Evolutionary conservation across 2,797 vertebrate species (phyloP).

Genomic region (Pelochelys cantorii): DNA sequence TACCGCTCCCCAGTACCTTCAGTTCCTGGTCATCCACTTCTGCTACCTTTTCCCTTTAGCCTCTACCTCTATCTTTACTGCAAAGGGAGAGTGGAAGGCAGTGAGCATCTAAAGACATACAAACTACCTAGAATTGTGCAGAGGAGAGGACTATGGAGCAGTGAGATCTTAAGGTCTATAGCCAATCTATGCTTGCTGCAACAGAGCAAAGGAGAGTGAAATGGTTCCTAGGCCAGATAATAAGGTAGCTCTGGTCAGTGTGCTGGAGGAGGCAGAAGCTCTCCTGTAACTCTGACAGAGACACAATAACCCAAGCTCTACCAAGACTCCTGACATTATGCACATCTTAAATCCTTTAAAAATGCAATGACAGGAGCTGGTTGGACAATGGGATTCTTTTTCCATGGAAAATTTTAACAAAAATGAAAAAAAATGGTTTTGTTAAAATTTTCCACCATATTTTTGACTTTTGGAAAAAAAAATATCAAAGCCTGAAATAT

Average conservation of each 20-base stretch:
- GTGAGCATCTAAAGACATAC: neutral
- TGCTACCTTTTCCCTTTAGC: neutral
- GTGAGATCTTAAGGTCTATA: neutral
- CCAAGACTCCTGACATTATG: neutral
- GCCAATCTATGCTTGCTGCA: neutral
- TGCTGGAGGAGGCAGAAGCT: neutral
- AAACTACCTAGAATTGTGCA: neutral
- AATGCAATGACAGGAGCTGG: neutral
- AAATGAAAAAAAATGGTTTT: accelerated
- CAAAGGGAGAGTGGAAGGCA: neutral
- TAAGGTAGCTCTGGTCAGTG: neutral
- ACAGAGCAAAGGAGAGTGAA: neutral
- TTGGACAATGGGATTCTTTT: neutral
- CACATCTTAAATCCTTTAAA: neutral
- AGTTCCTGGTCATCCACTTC: neutral
- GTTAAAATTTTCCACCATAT: neutral
- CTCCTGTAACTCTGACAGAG: neutral
- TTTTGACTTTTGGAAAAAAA: neutral
- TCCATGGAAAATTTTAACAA: neutral
- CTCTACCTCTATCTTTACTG: neutral
- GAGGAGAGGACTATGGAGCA: neutral
- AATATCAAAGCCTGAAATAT: neutral
- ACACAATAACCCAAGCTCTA: neutral
- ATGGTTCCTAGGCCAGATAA: neutral
- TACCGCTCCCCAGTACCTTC: neutral